phyloP scores from a whole-genome alignment of 1,140 invertebrate genomes.

The Bemisia tabaci region DNA sequence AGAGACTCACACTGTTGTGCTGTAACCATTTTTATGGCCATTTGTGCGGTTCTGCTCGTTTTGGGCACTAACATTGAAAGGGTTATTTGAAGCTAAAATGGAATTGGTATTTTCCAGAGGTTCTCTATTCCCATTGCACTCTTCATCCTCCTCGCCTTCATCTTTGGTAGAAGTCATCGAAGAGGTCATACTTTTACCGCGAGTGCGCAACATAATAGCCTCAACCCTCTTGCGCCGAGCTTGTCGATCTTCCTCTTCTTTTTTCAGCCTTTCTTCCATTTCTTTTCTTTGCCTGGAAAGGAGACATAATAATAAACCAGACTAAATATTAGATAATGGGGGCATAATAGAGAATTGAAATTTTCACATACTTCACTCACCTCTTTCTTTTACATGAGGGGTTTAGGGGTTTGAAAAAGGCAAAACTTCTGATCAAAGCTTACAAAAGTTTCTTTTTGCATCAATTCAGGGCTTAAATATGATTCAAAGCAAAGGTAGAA shows the following conservation, averaged over 20 bases:
- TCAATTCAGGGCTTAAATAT: not conserved
- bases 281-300: constrained; percentile 49
- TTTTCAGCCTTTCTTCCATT: constrained; percentile 54
- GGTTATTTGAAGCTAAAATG: not conserved
- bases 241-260: constrained; percentile 65
- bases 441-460: not conserved
- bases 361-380: not conserved
- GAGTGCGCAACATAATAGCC: constrained; percentile 67
- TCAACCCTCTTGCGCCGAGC: constrained; percentile 62
- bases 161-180: constrained; percentile 21
- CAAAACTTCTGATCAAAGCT: too few species aligned
- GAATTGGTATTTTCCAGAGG: not conserved
- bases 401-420: not conserved
- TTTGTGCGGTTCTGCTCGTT: not conserved
- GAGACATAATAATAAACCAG: not conserved
- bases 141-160: not conserved
- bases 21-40: not conserved
- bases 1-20: not conserved
- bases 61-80: not conserved
- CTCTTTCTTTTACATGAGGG: not conserved
- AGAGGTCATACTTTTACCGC: constrained; percentile 35
- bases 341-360: not conserved
- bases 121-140: not conserved
- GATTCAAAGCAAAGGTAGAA: too few species aligned
- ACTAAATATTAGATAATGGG: too few species aligned